A percentile compares a stretch with the other conserved stretches of the same genome.
Evolutionary conservation across 2,797 vertebrate species (phyloP).

Genomic region (Danio aesculapii): DNA sequence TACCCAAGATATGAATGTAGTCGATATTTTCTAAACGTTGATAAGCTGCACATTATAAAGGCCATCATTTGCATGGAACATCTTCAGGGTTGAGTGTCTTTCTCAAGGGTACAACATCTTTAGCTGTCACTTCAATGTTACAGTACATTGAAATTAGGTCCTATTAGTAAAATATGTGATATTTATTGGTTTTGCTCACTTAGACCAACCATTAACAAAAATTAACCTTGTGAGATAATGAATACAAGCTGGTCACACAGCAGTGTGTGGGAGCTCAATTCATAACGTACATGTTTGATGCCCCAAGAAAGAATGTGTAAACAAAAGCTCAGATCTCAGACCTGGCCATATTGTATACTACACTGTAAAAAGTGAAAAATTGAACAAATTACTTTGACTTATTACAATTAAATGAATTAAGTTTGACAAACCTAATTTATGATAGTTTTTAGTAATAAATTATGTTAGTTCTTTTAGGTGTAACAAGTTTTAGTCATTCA

Average conservation of each 20-base stretch:
- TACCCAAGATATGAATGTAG: neutral
- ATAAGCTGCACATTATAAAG: neutral
- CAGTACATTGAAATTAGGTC: neutral
- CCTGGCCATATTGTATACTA: neutral
- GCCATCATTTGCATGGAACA: neutral
- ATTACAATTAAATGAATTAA: no score
- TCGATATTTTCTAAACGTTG: neutral
- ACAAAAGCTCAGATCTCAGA: neutral
- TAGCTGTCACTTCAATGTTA: neutral
- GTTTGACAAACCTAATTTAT: no score
- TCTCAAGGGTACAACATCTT: neutral
- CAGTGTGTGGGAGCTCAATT: neutral
- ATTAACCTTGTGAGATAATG: neutral
- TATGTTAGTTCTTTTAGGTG: no score
- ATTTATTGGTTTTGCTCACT: neutral
- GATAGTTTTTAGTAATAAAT: no score
- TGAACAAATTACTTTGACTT: no score
- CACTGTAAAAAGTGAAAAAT: no score
- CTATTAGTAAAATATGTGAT: neutral
- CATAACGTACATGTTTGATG: neutral
- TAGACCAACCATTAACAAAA: neutral
- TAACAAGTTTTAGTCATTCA: no score
- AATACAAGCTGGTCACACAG: neutral
- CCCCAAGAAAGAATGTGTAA: neutral
- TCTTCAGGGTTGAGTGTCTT: neutral